Percentiles rank a stretch among this genome's conserved stretches.
phyloP scores from a whole-genome alignment of 2,888 invertebrate genomes.

The Drosophila stalkeri region DNA sequence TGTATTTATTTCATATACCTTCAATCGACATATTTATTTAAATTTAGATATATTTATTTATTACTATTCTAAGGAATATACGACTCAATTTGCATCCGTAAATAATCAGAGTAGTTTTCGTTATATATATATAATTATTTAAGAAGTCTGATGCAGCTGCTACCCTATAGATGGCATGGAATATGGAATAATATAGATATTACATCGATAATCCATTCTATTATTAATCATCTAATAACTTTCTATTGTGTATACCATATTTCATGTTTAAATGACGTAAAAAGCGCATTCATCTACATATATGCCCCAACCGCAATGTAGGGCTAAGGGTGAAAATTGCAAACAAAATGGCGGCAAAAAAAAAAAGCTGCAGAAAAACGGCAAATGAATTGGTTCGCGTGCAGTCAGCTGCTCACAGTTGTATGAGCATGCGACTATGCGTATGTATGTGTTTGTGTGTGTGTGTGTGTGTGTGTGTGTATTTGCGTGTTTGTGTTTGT shows the following conservation, averaged over 20 bases:
- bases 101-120: no score
- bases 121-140: no score
- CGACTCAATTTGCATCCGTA: no score
- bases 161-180: no score
- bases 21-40: no score
- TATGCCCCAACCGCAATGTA: constrained; percentile 25
- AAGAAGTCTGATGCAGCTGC: no score
- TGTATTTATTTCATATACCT: no score
- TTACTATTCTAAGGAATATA: no score
- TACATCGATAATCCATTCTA: no score
- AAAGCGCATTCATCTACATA: constrained; percentile 54
- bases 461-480: constrained; percentile 3
- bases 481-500: constrained; percentile 23
- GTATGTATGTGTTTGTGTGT: background rate
- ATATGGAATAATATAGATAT: no score
- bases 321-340: constrained; percentile 50
- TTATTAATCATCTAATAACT: background rate
- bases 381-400: constrained; percentile 60
- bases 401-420: background rate
- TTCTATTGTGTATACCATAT: background rate
- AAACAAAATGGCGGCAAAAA: constrained; percentile 63
- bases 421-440: background rate
- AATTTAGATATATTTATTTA: no score
- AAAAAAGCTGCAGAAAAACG: constrained; percentile 15
- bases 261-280: constrained; percentile 26